phyloP scores from a whole-genome alignment of 2,797 vertebrate species.

The Catharus ustulatus region DNA sequence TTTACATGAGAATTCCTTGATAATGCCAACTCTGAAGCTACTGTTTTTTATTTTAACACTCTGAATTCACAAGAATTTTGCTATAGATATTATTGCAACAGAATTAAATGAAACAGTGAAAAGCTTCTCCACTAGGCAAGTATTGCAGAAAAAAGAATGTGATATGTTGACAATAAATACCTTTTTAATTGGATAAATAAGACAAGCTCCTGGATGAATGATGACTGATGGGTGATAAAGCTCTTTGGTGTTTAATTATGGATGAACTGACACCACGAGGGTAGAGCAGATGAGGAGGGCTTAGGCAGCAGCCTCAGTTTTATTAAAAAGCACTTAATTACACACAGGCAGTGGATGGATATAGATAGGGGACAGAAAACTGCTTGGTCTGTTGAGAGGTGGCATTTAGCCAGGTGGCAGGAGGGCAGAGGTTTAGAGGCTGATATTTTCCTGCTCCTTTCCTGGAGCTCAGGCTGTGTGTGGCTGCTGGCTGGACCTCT shows the following conservation, averaged over 20 bases:
- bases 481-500: background rate
- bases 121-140: background rate
- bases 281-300: background rate
- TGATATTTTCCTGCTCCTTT: background rate
- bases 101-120: background rate
- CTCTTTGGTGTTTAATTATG: constrained; percentile 28
- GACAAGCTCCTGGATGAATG: background rate
- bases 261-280: background rate
- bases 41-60: background rate
- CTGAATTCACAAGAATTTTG: background rate
- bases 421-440: background rate
- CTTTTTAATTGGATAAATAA: constrained; percentile 28
- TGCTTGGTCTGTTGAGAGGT: background rate
- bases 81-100: background rate
- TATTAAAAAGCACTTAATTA: constrained; percentile 27
- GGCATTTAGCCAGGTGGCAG: background rate
- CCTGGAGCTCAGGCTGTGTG: background rate
- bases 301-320: constrained; percentile 21
- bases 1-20: background rate
- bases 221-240: background rate
- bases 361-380: background rate
- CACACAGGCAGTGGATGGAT: background rate
- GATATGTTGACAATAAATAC: background rate
- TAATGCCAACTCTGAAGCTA: background rate
- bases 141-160: background rate